Conservation (phyloP, 2,113 vertebrate species). For the Chroicocephalus ridibundus region DNA sequence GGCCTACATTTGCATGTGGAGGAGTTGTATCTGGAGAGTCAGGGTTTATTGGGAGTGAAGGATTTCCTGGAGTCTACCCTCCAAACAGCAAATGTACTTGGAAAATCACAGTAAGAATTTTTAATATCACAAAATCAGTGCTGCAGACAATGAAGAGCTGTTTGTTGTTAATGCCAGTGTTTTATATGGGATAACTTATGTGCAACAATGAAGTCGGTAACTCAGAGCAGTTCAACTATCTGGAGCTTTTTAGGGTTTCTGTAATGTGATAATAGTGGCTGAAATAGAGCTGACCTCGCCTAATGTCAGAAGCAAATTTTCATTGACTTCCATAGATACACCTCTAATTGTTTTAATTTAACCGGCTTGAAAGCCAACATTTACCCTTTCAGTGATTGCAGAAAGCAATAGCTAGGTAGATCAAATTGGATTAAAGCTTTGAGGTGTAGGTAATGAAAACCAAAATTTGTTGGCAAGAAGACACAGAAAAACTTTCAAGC, state of each 20-base stretch:
- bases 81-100: constrained; percentile 98
- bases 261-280: not conserved
- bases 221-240: not conserved
- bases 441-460: not conserved
- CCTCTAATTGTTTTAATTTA: not conserved
- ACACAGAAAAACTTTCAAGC: not conserved
- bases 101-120: constrained; percentile 95
- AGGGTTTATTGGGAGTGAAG: constrained; percentile 95
- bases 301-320: not conserved
- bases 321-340: not conserved
- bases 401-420: not conserved
- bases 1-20: constrained; percentile 89
- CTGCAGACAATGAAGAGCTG: constrained; percentile 8
- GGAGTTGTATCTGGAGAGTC: constrained; percentile 90
- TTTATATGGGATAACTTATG: not conserved
- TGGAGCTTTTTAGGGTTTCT: not conserved
- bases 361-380: not conserved
- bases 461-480: not conserved
- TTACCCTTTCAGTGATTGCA: not conserved
- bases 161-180: not conserved
- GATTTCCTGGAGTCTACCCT: constrained; percentile 97
- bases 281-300: not conserved
- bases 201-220: not conserved
- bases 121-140: constrained; percentile 14
- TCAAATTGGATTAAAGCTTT: not conserved